phyloP scores from a whole-genome alignment of 2,113 vertebrate genomes.

The Nothobranchius furzeri region DNA sequence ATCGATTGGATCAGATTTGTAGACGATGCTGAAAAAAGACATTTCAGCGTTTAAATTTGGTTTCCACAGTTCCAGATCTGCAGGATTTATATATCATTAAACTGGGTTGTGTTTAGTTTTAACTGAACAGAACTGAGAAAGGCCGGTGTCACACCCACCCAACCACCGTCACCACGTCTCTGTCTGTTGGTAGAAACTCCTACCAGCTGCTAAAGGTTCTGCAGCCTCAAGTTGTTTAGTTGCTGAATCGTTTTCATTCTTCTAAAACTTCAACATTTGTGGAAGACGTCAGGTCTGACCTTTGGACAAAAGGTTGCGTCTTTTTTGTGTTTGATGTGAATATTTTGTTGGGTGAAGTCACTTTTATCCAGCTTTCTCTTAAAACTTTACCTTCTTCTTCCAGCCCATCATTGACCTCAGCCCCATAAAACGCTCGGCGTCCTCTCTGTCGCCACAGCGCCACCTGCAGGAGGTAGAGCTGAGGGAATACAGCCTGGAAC shows the following conservation, averaged over 20 bases:
- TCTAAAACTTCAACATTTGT: constrained; percentile 32
- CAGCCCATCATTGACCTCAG: constrained; percentile 90
- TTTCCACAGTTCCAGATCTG: too few species aligned
- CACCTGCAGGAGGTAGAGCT: constrained; percentile 77
- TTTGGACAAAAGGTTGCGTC: constrained; percentile 21
- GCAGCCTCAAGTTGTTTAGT: constrained; percentile 13
- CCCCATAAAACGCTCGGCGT: constrained; percentile 92
- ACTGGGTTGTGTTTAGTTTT: too few species aligned
- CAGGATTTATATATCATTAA: too few species aligned
- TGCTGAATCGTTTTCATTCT: constrained; percentile 27
- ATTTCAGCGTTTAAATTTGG: too few species aligned
- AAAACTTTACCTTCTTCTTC: background rate
- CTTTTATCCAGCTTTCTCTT: background rate
- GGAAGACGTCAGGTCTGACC: constrained; percentile 40
- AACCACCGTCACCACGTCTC: constrained; percentile 22
- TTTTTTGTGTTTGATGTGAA: constrained; percentile 44
- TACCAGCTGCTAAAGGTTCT: constrained; percentile 18
- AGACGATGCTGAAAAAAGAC: too few species aligned
- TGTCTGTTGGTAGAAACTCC: constrained; percentile 25
- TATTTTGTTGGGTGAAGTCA: constrained; percentile 29
- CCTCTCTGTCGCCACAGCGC: constrained; percentile 86
- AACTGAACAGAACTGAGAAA: background rate
- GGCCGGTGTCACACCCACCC: constrained; percentile 33
- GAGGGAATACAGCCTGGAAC: constrained; percentile 81
- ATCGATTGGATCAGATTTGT: too few species aligned